Conservation (phyloP, 2,113 vertebrate genomes). For the Hiodon tergisus region DNA sequence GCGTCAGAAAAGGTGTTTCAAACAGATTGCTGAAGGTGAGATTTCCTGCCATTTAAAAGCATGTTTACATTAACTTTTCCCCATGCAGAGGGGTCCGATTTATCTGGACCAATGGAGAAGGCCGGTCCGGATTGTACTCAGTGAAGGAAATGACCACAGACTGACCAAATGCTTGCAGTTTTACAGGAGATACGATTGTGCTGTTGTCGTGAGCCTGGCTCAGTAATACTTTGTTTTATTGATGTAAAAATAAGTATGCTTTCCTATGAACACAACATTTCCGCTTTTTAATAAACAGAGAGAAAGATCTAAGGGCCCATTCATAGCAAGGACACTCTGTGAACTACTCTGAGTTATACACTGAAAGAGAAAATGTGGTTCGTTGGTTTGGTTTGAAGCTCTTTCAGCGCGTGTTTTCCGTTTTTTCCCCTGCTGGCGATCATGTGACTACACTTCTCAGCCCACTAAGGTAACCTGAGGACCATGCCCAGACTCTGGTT, state of each 20-base stretch:
- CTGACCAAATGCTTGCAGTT: not conserved
- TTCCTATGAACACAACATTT: slow-evolving; percentile 12
- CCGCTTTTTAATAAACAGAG: not conserved
- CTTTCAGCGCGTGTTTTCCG: too few relatives aligned
- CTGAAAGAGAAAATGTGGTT: too few relatives aligned
- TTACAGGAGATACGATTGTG: not conserved
- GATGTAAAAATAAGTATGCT: not conserved
- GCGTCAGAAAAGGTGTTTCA: not conserved
- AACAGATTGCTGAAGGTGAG: slow-evolving; percentile 20
- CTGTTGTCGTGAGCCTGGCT: not conserved
- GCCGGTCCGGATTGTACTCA: slow-evolving; percentile 5
- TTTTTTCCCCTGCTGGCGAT: too few relatives aligned
- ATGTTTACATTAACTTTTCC: slow-evolving; percentile 16
- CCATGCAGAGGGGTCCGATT: not conserved
- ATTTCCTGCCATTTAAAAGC: slow-evolving; percentile 5
- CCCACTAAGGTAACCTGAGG: too few relatives aligned
- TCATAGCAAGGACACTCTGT: too few relatives aligned
- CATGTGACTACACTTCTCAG: too few relatives aligned
- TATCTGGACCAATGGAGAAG: not conserved
- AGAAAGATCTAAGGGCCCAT: too few relatives aligned
- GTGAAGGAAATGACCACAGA: slow-evolving; percentile 9
- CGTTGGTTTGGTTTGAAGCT: too few relatives aligned
- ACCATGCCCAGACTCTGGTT: not conserved
- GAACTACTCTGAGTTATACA: too few relatives aligned
- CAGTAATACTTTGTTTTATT: not conserved